These are phyloP conservation scores for Empidonax alnorum DNA, from an alignment of 2,113 vertebrate species.

Conservation along the genomic window DNA sequence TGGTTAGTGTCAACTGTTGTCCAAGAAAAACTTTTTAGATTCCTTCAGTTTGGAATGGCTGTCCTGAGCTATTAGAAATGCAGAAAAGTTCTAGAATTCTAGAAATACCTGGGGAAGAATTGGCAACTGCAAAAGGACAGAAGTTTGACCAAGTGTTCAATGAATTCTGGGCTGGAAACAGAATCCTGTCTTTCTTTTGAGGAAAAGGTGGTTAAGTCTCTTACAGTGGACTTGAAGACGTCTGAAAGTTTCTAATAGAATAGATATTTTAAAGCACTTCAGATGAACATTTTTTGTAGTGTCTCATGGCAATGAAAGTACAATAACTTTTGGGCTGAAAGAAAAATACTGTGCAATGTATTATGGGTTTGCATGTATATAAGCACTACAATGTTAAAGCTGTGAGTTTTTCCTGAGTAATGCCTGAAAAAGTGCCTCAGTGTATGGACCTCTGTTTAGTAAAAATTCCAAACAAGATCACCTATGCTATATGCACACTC, in stretches of 20 bases:
- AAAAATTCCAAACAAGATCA: neutral
- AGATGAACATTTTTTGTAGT: neutral
- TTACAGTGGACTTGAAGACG: neutral
- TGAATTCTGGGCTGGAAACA: constrained; percentile 19
- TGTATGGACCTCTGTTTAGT: neutral
- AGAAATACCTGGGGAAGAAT: neutral
- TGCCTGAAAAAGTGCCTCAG: neutral
- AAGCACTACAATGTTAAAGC: neutral
- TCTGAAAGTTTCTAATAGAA: neutral
- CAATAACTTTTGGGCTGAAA: neutral
- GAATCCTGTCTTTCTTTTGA: neutral
- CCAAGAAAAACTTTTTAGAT: neutral
- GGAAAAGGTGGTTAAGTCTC: neutral
- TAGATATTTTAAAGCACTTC: neutral
- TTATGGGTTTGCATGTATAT: neutral
- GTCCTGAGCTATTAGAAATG: neutral
- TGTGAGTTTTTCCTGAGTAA: constrained; percentile 64
- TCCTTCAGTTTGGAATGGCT: neutral
- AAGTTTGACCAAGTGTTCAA: neutral
- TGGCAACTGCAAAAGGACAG: neutral
- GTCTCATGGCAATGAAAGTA: neutral
- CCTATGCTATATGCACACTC: neutral
- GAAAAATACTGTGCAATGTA: neutral
- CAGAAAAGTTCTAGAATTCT: neutral
- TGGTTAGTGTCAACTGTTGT: neutral